Conservation (phyloP, 2,797 vertebrate genomes). For the Notolabrus celidotus region DNA sequence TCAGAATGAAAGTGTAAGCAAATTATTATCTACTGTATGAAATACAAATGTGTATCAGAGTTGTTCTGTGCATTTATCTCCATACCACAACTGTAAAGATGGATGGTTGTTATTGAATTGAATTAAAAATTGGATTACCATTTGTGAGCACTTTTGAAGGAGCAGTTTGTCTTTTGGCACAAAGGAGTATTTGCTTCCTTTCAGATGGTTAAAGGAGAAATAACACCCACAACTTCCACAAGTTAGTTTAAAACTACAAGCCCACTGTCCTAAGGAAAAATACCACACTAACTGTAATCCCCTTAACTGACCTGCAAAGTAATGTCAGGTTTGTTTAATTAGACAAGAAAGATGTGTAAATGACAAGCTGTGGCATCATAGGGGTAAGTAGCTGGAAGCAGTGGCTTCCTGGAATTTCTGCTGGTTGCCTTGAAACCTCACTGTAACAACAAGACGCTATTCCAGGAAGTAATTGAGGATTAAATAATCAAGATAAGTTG, state of each 20-base stretch:
- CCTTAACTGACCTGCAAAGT: too few relatives aligned
- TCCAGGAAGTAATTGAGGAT: neutral
- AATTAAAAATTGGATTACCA: neutral
- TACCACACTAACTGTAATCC: too few relatives aligned
- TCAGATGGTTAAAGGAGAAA: neutral
- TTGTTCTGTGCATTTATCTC: neutral
- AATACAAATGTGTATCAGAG: neutral
- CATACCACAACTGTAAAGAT: too few relatives aligned
- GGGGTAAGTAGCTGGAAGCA: too few relatives aligned
- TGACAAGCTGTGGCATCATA: neutral
- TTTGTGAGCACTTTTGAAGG: neutral
- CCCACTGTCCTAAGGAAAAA: neutral
- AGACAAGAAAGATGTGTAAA: too few relatives aligned
- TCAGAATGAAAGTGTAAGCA: conserved; percentile 97
- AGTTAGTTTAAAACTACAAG: neutral
- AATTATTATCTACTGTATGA: conserved; percentile 6
- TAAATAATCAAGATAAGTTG: neutral
- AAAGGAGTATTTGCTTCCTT: neutral
- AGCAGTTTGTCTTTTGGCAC: neutral
- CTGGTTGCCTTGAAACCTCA: neutral
- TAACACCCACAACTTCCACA: neutral
- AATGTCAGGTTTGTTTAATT: too few relatives aligned
- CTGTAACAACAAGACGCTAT: neutral
- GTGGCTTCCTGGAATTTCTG: neutral
- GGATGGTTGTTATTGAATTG: too few relatives aligned